phyloP scores from a whole-genome alignment of 2,797 vertebrate genomes.

The Gambusia yucatana region DNA sequence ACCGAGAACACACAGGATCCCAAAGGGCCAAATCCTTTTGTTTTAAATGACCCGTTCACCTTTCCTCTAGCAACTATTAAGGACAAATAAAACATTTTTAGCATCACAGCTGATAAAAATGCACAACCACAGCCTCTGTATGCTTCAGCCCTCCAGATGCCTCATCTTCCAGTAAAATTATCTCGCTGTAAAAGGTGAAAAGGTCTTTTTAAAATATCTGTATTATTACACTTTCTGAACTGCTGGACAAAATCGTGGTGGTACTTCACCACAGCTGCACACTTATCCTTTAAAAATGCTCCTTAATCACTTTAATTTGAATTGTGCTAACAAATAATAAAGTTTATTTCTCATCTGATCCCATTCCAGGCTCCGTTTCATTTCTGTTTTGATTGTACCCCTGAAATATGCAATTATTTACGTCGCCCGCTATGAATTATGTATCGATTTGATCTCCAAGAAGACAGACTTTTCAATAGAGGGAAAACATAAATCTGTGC shows the following conservation, averaged over 20 bases:
- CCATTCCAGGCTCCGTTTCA: background rate
- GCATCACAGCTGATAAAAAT: constrained; percentile 14
- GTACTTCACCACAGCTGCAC: background rate
- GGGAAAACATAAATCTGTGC: constrained; percentile 12
- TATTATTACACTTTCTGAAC: constrained; percentile 1
- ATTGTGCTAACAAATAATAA: background rate
- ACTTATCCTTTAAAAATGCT: constrained; percentile 7
- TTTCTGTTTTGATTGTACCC: constrained; percentile 11
- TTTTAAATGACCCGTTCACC: constrained; percentile 38
- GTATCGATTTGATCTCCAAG: constrained; percentile 22
- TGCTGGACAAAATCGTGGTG: constrained; percentile 11
- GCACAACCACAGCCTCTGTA: constrained; percentile 3
- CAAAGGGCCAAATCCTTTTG: constrained; percentile 17
- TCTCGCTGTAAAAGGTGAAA: background rate
- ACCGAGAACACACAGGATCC: constrained; percentile 16
- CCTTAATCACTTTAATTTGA: constrained; percentile 26
- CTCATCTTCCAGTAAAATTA: constrained; percentile 2
- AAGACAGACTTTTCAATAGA: constrained; percentile 8
- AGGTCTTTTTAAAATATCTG: background rate
- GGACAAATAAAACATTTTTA: constrained; percentile 16
- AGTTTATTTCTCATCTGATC: constrained; percentile 2
- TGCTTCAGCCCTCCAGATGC: background rate
- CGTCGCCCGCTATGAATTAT: background rate
- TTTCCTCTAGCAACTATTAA: constrained; percentile 23
- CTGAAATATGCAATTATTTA: constrained; percentile 4